Evolutionary conservation across 2,888 invertebrate genomes (phyloP).

Genomic region (Phymatocera aterrima): DNA sequence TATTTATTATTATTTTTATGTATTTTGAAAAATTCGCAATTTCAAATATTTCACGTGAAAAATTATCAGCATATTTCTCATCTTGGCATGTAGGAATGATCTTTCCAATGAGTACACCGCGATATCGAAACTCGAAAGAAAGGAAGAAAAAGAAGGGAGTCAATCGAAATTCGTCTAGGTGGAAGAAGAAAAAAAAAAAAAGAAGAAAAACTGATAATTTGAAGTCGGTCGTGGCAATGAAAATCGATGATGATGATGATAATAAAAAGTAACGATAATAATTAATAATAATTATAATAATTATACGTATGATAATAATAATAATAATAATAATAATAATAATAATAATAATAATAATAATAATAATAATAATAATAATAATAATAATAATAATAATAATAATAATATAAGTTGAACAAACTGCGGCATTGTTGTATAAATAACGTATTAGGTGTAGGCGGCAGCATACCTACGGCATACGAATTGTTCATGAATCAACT

Average conservation of each 20-base stretch:
- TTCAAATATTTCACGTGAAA: no score
- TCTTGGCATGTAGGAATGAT: no score
- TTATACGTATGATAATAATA: slow-evolving; percentile 21
- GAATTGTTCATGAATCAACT: slow-evolving; percentile 1
- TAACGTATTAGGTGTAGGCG: no score
- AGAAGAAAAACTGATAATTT: slow-evolving; percentile 40
- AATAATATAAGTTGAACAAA: neutral
- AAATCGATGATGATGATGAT: neutral
- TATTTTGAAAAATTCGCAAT: no score
- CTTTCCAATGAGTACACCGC: no score
- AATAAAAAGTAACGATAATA: neutral
- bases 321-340: slow-evolving; percentile 31
- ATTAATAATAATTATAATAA: slow-evolving; percentile 3
- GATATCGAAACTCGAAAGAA: no score
- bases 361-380: slow-evolving; percentile 49
- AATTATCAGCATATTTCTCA: no score
- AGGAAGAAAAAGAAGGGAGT: no score
- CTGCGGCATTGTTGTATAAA: neutral
- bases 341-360: slow-evolving; percentile 47
- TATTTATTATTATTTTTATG: no score
- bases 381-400: slow-evolving; percentile 47
- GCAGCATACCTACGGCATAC: neutral
- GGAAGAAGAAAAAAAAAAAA: no score
- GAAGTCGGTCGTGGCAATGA: slow-evolving; percentile 6
- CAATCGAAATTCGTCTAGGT: no score